Evolutionary conservation across 37 sponge, comb jelly and placozoan genomes (phyloP), one percentile per base, ranked within the genome.

Genomic region (Halichondria panicea): DNA sequence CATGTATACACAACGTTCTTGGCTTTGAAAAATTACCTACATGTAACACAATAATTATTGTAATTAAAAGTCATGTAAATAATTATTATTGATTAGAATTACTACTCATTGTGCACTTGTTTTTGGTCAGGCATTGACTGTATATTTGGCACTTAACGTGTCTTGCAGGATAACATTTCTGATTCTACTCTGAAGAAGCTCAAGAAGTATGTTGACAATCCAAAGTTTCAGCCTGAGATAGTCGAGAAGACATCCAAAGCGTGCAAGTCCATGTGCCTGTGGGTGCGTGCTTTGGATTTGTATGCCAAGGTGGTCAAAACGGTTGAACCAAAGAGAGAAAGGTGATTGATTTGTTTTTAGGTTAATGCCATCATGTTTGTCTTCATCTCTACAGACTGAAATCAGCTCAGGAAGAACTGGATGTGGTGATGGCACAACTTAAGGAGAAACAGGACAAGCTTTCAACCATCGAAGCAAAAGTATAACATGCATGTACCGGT

Each of bases 171-270:
- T 48, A 99, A 99, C 64, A 99, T 99, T 32, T 74, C 96, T 22
- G 99, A 99, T 5, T 70, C 81, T 35, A 71, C 78, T 24, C 79
- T 95, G 63, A 91, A 86, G 78, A 99, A 95, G 71, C 88, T 99
- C 40, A 95, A 99, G 88, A 95, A 93, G 82, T 99, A 99, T 82
- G 86, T 99, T 55, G 99, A 99, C 50, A 95, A 99, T 72, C 96
- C 96, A 15, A 93, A 91, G 66, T 99, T 99, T 82, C 43, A 72
- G 5, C 94, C 94, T 32, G 99, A 95, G 27, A 84, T 86, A 15
- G 96, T 99, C 27, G 90, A 88, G 63, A 99, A 89, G 83, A 93
- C 92, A 25, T 95, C 97, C 11, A 90, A 85, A 42, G 99, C 99
- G 11, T 99, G 99, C 73, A 95, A 88, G 79, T 99, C 96, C 42